A percentile compares a stretch with the other conserved stretches of the same genome.
These are phyloP conservation scores for Nibea coibor DNA, from an alignment of 2,113 vertebrate genomes.

Conservation along the genomic window DNA sequence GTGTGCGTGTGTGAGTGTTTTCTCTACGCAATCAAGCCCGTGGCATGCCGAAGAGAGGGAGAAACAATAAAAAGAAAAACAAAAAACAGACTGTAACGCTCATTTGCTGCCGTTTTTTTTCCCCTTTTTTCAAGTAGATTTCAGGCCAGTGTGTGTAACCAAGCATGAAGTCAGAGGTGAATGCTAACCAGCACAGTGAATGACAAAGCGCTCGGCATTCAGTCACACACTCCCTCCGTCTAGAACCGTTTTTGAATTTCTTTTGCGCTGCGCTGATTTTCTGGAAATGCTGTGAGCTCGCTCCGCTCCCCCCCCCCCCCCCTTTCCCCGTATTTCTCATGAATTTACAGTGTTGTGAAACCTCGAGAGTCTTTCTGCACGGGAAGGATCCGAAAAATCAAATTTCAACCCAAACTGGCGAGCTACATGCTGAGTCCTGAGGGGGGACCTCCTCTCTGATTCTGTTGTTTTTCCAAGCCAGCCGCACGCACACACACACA, in stretches of 20 bases:
- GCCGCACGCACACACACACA: constrained; percentile 11
- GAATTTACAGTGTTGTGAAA: constrained; percentile 40
- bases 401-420: neutral
- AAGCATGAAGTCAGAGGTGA: constrained; percentile 70
- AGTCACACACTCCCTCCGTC: constrained; percentile 37
- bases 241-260: constrained; percentile 40
- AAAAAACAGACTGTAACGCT: neutral
- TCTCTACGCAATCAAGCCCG: constrained; percentile 9
- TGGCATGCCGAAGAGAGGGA: constrained; percentile 6
- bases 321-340: constrained; percentile 19
- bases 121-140: constrained; percentile 46
- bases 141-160: constrained; percentile 54
- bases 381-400: constrained; percentile 1
- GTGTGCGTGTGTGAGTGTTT: neutral
- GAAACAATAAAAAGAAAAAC: constrained; percentile 8
- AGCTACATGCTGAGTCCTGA: neutral
- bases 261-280: constrained; percentile 11
- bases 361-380: constrained; percentile 14
- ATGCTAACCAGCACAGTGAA: constrained; percentile 39
- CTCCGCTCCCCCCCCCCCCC: neutral
- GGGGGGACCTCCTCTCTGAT: constrained; percentile 23
- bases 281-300: neutral
- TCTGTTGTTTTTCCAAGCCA: constrained; percentile 46
- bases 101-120: constrained; percentile 61
- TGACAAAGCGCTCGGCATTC: constrained; percentile 50